Percentiles rank a stretch among this genome's conserved stretches.
These are phyloP conservation scores for Phalanger gymnotis DNA, from an alignment of 2,797 vertebrate genomes.

Conservation along the genomic window DNA sequence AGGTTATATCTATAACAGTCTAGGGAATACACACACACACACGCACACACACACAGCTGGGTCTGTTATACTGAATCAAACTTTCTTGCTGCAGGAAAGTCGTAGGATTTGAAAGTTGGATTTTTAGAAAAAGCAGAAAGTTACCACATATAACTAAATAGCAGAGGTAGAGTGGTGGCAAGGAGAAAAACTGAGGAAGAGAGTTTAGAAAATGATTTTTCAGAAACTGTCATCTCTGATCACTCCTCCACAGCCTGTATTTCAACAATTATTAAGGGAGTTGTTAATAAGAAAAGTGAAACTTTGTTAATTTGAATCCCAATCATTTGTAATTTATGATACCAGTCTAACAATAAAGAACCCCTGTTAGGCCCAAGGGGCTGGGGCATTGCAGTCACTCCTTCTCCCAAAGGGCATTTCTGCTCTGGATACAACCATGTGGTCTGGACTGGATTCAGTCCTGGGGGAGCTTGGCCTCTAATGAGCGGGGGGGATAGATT, in stretches of 20 bases:
- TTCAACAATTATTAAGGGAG: conserved; percentile 39
- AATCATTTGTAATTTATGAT: conserved; percentile 45
- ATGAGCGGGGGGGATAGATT: background rate
- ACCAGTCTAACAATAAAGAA: background rate
- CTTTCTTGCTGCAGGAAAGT: conserved; percentile 52
- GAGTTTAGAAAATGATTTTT: background rate
- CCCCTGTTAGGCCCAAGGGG: background rate
- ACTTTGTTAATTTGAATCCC: conserved; percentile 27
- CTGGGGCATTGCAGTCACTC: background rate
- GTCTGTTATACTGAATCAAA: conserved; percentile 52
- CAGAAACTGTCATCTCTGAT: conserved; percentile 14
- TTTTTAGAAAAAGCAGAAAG: conserved; percentile 31
- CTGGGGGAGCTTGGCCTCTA: background rate
- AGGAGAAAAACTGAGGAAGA: conserved; percentile 20
- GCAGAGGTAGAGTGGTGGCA: background rate
- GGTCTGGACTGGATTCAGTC: background rate
- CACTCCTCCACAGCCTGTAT: background rate
- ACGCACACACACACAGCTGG: conserved; percentile 26
- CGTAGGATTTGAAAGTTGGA: conserved; percentile 35
- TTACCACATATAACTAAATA: conserved; percentile 23
- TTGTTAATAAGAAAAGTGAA: conserved; percentile 34
- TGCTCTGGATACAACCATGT: background rate
- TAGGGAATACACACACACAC: conserved; percentile 39
- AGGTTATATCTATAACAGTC: conserved; percentile 52
- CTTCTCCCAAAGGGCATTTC: background rate